These are phyloP conservation scores for Arenaria interpres DNA, from an alignment of 2,113 vertebrate species.

Conservation along the genomic window DNA sequence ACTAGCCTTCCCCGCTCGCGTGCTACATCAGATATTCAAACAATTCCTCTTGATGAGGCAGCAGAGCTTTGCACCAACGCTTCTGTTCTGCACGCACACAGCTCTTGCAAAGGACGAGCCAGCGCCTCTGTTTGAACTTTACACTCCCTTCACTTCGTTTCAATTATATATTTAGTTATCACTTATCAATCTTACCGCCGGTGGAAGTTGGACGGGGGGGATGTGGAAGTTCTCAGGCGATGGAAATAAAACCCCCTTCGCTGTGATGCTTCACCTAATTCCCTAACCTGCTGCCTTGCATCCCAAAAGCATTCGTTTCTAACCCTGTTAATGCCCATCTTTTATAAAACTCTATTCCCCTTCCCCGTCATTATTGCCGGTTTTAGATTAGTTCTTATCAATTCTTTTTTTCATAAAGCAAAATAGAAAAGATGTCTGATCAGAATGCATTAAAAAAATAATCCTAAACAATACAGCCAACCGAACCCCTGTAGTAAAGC, in stretches of 20 bases:
- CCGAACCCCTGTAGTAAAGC: not conserved
- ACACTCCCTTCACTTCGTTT: not conserved
- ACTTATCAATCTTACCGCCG: not conserved
- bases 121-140: not conserved
- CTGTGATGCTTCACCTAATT: not conserved
- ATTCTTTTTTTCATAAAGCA: not conserved
- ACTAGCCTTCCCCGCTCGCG: not conserved
- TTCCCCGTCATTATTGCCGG: not conserved
- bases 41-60: constrained; percentile 22
- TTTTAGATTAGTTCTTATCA: not conserved
- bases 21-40: not conserved
- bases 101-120: not conserved
- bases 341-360: not conserved
- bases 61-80: not conserved
- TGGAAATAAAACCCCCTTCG: not conserved
- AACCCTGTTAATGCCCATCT: not conserved
- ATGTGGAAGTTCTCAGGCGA: not conserved
- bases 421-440: not conserved
- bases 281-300: not conserved
- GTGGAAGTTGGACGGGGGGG: not conserved
- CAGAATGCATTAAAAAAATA: not conserved
- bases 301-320: not conserved
- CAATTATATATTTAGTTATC: not conserved
- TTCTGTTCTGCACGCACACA: not conserved
- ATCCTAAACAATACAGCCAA: not conserved